A percentile compares a stretch with the other conserved stretches of the same genome.
Evolutionary conservation across 2,888 invertebrate species (phyloP).

Genomic region (Lacanobia wlatinum): DNA sequence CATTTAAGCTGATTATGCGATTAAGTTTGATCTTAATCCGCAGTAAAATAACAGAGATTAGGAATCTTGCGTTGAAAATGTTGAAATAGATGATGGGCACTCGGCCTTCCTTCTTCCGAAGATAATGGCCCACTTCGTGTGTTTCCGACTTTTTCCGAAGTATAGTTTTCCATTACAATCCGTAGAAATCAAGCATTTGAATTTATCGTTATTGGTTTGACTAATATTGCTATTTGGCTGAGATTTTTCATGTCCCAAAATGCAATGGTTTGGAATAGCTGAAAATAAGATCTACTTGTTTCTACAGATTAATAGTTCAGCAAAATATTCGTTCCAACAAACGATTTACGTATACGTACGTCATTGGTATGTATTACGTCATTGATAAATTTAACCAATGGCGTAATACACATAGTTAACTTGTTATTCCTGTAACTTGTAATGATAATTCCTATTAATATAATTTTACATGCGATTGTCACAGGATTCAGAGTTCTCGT

Average conservation of each 20-base stretch:
- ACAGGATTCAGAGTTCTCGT: slow-evolving; percentile 8
- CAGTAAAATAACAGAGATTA: slow-evolving; percentile 56
- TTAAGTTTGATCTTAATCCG: slow-evolving; percentile 47
- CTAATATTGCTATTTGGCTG: slow-evolving; percentile 19
- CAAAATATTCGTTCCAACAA: too few species aligned
- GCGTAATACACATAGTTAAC: not conserved
- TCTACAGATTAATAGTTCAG: too few species aligned
- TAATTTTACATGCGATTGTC: not conserved
- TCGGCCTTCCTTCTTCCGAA: slow-evolving; percentile 60
- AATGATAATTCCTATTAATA: not conserved
- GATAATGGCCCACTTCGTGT: slow-evolving; percentile 69
- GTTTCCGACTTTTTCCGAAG: slow-evolving; percentile 62
- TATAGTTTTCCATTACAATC: slow-evolving; percentile 55
- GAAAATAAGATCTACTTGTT: not conserved
- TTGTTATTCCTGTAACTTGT: not conserved
- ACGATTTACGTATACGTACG: too few species aligned
- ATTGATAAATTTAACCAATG: not conserved
- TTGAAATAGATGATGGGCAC: slow-evolving; percentile 60
- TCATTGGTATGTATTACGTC: too few species aligned
- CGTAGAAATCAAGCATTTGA: slow-evolving; percentile 34
- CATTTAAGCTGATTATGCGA: slow-evolving; percentile 46
- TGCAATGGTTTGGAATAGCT: not conserved
- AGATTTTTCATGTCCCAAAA: not conserved
- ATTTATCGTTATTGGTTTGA: slow-evolving; percentile 21
- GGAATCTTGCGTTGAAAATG: slow-evolving; percentile 48